Percentiles rank a stretch among this genome's conserved stretches.
Conservation (phyloP, 2,113 vertebrate species). For the Toxostoma redivivum region DNA sequence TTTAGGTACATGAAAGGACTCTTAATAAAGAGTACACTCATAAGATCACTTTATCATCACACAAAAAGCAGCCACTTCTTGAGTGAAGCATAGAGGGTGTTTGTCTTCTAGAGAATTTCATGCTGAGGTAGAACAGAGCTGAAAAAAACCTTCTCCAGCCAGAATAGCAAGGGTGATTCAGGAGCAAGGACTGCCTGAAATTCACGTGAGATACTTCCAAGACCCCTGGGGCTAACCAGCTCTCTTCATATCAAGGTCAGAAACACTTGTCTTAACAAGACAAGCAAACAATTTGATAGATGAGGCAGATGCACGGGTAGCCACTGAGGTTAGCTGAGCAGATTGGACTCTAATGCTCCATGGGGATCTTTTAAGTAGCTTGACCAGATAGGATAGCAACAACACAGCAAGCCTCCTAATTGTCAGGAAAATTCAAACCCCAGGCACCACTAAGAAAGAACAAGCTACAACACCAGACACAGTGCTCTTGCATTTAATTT, state of each 20-base stretch:
- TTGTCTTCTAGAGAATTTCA: background rate
- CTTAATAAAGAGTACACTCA: background rate
- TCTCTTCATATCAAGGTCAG: background rate
- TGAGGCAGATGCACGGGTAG: background rate
- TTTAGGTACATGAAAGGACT: background rate
- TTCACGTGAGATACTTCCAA: background rate
- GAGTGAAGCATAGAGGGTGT: background rate
- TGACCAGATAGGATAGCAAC: background rate
- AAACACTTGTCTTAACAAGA: constrained; percentile 23
- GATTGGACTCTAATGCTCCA: constrained; percentile 4
- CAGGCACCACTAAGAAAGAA: background rate
- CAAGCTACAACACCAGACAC: background rate
- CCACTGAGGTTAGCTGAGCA: constrained; percentile 24
- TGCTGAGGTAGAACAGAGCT: background rate
- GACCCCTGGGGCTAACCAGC: background rate
- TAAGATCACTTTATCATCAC: background rate
- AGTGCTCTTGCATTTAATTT: background rate
- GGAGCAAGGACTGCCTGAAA: background rate
- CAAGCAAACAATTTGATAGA: constrained; percentile 3
- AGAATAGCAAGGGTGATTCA: background rate
- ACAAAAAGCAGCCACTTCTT: background rate
- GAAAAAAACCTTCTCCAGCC: background rate
- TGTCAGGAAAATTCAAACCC: constrained; percentile 43
- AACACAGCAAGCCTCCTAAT: constrained; percentile 15
- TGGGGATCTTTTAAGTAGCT: background rate